These are phyloP conservation scores for Corynorhinus townsendii DNA, from an alignment of 2,113 vertebrate genomes.

Conservation along the genomic window DNA sequence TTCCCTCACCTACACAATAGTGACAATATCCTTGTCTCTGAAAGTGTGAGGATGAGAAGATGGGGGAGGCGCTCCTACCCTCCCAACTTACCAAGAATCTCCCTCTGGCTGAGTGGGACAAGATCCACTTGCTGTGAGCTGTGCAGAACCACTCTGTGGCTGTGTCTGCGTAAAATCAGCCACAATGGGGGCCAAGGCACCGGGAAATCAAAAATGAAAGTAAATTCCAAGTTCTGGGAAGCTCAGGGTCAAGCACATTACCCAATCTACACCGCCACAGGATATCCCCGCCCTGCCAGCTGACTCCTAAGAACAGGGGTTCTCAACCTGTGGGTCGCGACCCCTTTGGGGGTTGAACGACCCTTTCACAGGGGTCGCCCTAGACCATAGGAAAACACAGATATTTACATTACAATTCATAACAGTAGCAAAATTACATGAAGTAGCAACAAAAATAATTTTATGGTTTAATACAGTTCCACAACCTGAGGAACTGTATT, in stretches of 20 bases:
- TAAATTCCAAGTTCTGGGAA: fast-evolving
- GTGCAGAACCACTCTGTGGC: fast-evolving
- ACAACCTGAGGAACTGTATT: too few relatives aligned
- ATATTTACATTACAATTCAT: too few relatives aligned
- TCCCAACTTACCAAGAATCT: background rate
- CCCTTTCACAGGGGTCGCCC: too few relatives aligned
- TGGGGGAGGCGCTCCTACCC: fast-evolving
- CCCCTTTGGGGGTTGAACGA: too few relatives aligned
- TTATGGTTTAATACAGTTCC: too few relatives aligned
- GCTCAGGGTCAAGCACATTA: fast-evolving
- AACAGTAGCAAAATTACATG: too few relatives aligned
- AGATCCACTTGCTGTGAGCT: fast-evolving
- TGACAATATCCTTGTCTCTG: fast-evolving
- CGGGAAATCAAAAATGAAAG: fast-evolving
- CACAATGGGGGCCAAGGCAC: fast-evolving
- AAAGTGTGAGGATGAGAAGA: background rate
- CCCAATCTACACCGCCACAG: fast-evolving
- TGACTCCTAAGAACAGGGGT: too few relatives aligned
- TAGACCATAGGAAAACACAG: too few relatives aligned
- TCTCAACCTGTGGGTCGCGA: too few relatives aligned
- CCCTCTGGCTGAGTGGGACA: fast-evolving
- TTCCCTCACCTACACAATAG: background rate
- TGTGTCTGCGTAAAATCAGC: background rate
- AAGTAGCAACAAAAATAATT: too few relatives aligned
- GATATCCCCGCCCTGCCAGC: fast-evolving